Evolutionary conservation across 2,113 vertebrate genomes (phyloP).

Genomic region (Excalfactoria chinensis): DNA sequence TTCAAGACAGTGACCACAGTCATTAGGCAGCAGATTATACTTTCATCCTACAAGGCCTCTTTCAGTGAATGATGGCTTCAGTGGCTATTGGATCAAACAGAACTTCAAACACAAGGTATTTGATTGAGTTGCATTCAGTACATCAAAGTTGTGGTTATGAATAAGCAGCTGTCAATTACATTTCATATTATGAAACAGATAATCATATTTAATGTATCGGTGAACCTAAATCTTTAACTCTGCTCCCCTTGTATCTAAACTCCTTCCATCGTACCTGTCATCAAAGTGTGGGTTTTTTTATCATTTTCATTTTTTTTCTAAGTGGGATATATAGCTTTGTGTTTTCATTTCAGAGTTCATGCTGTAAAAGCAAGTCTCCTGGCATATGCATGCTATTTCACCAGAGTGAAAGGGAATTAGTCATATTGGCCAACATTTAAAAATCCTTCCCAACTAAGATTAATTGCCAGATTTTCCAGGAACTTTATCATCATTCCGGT

Average conservation of each 20-base stretch:
- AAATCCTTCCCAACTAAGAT: conserved; percentile 21
- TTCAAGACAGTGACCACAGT: not conserved
- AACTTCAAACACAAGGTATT: not conserved
- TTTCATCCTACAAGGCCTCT: not conserved
- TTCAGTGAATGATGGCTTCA: not conserved
- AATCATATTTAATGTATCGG: not conserved
- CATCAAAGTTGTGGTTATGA: not conserved
- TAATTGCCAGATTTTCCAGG: conserved; percentile 52
- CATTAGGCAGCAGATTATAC: not conserved
- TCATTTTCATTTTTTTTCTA: not conserved
- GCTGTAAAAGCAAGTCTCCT: not conserved
- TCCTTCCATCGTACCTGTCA: not conserved
- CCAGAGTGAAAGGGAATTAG: not conserved
- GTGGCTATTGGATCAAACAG: not conserved
- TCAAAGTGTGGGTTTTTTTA: not conserved
- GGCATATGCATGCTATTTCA: not conserved
- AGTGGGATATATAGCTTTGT: not conserved
- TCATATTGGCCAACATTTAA: not conserved
- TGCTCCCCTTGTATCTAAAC: not conserved
- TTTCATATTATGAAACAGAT: not conserved
- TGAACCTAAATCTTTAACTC: not conserved
- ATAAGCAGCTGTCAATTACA: not conserved
- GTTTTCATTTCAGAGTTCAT: not conserved
- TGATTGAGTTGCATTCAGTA: not conserved
- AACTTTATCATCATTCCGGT: conserved; percentile 8